Evolutionary conservation across 2,888 invertebrate genomes (phyloP).

Genomic region (Cataglyphis altisquamis): DNA sequence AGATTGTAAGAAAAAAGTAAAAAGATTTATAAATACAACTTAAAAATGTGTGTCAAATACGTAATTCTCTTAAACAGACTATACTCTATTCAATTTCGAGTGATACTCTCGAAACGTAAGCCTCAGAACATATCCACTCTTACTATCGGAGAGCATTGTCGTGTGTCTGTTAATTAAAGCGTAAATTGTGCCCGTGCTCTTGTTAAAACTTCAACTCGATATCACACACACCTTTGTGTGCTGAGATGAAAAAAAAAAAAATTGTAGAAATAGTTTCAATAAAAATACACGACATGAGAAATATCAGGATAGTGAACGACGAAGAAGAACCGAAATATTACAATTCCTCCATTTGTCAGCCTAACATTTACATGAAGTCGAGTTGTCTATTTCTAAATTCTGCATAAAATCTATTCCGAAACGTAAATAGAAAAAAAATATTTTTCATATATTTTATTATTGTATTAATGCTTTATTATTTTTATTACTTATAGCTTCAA

Average conservation of each 20-base stretch:
- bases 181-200: constrained; percentile 19
- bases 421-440: not conserved
- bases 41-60: constrained; percentile 9
- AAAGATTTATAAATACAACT: constrained; percentile 16
- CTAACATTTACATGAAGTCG: not conserved
- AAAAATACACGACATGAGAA: not conserved
- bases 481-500: not conserved
- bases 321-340: constrained; percentile 1
- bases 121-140: constrained; percentile 15
- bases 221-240: not conserved
- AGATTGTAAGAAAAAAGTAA: not conserved
- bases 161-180: constrained; percentile 46
- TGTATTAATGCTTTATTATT: not conserved
- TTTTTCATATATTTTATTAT: not conserved
- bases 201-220: constrained; percentile 32
- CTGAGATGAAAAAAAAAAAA: not conserved
- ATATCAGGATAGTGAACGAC: not conserved
- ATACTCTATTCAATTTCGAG: not conserved
- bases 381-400: not conserved
- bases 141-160: constrained; percentile 16
- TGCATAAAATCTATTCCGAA: not conserved
- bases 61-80: constrained; percentile 24
- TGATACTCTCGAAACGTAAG: not conserved
- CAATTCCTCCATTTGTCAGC: not conserved
- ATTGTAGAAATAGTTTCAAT: not conserved